Conservation (phyloP, 2,888 invertebrate species). For the Ophioninae sp. region DNA sequence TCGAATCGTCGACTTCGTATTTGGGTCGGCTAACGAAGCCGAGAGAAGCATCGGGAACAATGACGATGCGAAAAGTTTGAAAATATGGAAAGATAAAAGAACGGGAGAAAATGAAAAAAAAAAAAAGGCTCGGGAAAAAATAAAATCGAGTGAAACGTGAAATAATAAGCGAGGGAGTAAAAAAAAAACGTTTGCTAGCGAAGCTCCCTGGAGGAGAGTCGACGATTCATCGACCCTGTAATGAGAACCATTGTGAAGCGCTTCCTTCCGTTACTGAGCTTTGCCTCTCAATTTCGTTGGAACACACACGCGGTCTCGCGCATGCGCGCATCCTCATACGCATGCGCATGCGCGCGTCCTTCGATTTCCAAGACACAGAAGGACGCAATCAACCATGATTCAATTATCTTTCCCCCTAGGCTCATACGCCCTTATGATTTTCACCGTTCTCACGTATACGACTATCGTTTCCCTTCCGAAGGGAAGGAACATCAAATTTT, state of each 20-base stretch:
- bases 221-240: constrained; percentile 70
- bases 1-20: no score
- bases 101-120: not conserved
- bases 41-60: no score
- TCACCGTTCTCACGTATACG: not conserved
- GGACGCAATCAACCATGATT: not conserved
- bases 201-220: constrained; percentile 49
- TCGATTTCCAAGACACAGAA: not conserved
- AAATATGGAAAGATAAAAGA: not conserved
- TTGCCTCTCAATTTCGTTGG: constrained; percentile 32
- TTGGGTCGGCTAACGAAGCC: no score
- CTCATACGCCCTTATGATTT: constrained; percentile 11
- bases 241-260: constrained; percentile 74
- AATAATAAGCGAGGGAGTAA: constrained; percentile 14
- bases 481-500: constrained; percentile 48
- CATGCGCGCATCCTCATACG: not conserved
- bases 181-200: constrained; percentile 23
- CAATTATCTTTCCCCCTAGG: not conserved
- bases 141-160: constrained; percentile 14
- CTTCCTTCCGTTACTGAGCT: constrained; percentile 59
- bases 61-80: no score
- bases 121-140: not conserved
- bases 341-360: not conserved
- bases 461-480: constrained; percentile 4
- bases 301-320: not conserved